Percentiles rank a stretch among this genome's conserved stretches.
Evolutionary conservation across 2,888 invertebrate genomes (phyloP).

Genomic region (Pachliopta kotzebuea): DNA sequence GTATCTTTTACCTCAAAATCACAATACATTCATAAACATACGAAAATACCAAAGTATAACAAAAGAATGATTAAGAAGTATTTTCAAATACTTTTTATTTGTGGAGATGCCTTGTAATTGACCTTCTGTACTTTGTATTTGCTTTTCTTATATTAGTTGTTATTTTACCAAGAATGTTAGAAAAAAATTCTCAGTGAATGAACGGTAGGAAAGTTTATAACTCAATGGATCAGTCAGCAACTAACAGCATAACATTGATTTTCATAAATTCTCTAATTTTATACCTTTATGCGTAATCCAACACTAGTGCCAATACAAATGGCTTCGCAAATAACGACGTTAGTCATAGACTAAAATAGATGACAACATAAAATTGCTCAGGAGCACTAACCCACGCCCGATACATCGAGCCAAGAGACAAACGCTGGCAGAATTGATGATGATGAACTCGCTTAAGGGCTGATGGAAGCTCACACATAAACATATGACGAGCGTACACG

Average conservation of each 20-base stretch:
- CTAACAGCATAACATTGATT: slow-evolving; percentile 1
- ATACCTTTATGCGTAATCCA: slow-evolving; percentile 47
- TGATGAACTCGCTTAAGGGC: slow-evolving; percentile 32
- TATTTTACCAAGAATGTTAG: no score
- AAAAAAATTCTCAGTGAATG: no score
- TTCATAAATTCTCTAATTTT: background rate
- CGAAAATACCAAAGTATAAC: no score
- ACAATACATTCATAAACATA: no score
- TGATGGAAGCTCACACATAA: slow-evolving; percentile 41
- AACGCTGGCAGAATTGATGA: slow-evolving; percentile 39
- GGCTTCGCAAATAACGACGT: slow-evolving; percentile 58
- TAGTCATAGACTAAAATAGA: slow-evolving; percentile 68
- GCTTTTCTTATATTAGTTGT: no score
- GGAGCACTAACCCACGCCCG: slow-evolving; percentile 53
- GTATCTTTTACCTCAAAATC: no score
- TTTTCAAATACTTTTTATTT: no score
- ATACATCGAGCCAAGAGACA: slow-evolving; percentile 48
- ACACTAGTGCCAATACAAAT: slow-evolving; percentile 62
- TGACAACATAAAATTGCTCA: slow-evolving; percentile 53
- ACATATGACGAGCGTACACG: slow-evolving; percentile 33
- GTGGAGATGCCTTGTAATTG: no score
- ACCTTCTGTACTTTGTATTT: no score
- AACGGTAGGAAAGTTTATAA: no score
- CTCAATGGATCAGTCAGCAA: background rate
- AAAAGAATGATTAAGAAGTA: no score